phyloP scores from a whole-genome alignment of 2,113 vertebrate genomes.

The Puma concolor region DNA sequence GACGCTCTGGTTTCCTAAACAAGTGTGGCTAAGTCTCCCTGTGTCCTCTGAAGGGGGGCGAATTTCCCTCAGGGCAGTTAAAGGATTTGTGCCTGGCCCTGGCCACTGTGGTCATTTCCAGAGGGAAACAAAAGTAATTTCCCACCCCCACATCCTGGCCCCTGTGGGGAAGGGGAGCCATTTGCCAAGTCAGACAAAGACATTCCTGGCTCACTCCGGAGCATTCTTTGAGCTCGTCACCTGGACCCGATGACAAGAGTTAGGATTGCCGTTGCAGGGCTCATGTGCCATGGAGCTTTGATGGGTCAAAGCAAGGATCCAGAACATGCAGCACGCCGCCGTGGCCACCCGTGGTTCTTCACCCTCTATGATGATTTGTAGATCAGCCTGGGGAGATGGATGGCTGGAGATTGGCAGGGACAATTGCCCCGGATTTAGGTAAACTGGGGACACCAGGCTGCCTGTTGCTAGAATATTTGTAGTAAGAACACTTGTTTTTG shows the following conservation, averaged over 20 bases:
- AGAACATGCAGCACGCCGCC: not conserved
- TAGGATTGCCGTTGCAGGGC: constrained; percentile 8
- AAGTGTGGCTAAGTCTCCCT: not conserved
- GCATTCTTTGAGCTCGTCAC: constrained; percentile 68
- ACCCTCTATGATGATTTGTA: constrained; percentile 59
- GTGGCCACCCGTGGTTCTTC: constrained; percentile 36
- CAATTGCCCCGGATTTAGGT: constrained; percentile 55
- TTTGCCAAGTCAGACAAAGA: not conserved
- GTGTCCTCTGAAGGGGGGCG: not conserved
- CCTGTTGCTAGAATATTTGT: constrained; percentile 17
- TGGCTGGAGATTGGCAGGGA: constrained; percentile 64
- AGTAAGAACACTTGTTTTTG: constrained; percentile 70
- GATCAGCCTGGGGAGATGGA: constrained; percentile 64
- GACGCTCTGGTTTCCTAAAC: not conserved
- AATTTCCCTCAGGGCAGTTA: not conserved
- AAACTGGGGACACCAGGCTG: constrained; percentile 56
- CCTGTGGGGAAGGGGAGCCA: not conserved
- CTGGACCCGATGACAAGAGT: constrained; percentile 61
- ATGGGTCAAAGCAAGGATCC: not conserved
- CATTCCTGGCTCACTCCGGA: constrained; percentile 37
- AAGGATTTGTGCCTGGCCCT: constrained; percentile 14
- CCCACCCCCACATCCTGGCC: not conserved
- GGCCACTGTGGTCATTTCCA: constrained; percentile 37
- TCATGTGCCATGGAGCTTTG: not conserved
- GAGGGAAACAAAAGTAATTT: constrained; percentile 30